A percentile compares a stretch with the other conserved stretches of the same genome.
phyloP scores from a whole-genome alignment of 2,797 vertebrate genomes.

The Enteromius argenteus region DNA sequence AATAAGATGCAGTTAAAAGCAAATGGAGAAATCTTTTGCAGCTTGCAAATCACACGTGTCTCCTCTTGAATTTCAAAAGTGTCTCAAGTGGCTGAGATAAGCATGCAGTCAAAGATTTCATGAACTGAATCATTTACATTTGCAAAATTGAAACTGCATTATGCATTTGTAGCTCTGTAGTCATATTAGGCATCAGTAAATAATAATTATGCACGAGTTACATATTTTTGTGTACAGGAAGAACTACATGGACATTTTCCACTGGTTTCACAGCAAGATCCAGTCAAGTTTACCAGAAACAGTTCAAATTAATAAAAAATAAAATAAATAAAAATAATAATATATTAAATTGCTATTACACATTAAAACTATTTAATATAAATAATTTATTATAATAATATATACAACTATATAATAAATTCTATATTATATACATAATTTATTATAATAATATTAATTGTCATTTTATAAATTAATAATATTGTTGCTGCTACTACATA shows the following conservation, averaged over 20 bases:
- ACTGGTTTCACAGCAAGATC: not conserved
- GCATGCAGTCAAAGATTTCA: not conserved
- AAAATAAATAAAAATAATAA: not conserved
- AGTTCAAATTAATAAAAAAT: not conserved
- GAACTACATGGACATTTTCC: not conserved
- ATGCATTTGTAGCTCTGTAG: not conserved
- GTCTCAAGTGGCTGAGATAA: not conserved
- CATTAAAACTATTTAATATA: not conserved
- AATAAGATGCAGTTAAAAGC: not conserved
- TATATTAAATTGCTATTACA: not conserved
- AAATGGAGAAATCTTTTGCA: not conserved
- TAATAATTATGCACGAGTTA: not conserved
- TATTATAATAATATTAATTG: too few species aligned
- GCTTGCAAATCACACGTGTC: not conserved
- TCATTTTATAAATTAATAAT: too few species aligned
- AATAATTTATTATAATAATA: too few species aligned
- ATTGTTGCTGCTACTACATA: too few species aligned
- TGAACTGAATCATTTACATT: constrained; percentile 7
- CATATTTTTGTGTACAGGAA: not conserved
- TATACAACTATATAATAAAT: too few species aligned
- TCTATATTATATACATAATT: too few species aligned
- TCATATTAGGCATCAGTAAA: not conserved
- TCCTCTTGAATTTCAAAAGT: not conserved
- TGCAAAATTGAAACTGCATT: not conserved
- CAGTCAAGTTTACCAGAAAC: not conserved